Evolutionary conservation across 2,797 vertebrate species (phyloP), one percentile per base, ranked within the genome.

Genomic region (Chromis chromis): DNA sequence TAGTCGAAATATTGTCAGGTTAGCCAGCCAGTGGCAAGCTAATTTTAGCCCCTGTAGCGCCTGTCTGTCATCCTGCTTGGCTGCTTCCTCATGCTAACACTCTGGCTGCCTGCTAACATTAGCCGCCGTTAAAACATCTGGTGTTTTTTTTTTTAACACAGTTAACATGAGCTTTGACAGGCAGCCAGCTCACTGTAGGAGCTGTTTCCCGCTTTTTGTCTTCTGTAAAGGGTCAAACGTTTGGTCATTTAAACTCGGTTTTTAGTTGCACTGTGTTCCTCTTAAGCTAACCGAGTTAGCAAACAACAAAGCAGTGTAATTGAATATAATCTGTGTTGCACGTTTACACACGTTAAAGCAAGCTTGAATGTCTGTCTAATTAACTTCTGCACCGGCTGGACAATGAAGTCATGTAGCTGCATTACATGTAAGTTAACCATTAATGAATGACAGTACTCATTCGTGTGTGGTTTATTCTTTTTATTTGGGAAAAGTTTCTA

Each of bases 21-120:
- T 78, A 78, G 73, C 21, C 40, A 40, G 57, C 22, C 36, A 53
- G 46, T 54, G 27, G 36, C 10, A 24, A 67, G 79, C 85, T 86
- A 87, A 86, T 80, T 72, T 85, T 86, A 86, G 81, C 59, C 44
- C 46, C 28, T 17, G 50, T 21, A 62, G 22, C 27, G 53, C 27
- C 50, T 81, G 85, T 83, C 61, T 86, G 80, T 80, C 81, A 66
- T 71, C 28, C 75, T 78, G 85, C 40, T 86, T 70, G 57, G 46
- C 61, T 68, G 72, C 81, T 79, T 68, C 70, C 71, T 79, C 72
- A 63, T 86, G 89, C 87, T 89, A 90, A 82, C 81, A 77, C 9
- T 22, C 40, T 54, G 59, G 40, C 78, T 87, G 67, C 56, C 36
- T 60, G 87, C 85, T 92, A 86, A 72, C 70, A 72, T 72, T 81